Evolutionary conservation across 2,888 invertebrate genomes (phyloP).

Genomic region (Petrolisthes cinctipes): DNA sequence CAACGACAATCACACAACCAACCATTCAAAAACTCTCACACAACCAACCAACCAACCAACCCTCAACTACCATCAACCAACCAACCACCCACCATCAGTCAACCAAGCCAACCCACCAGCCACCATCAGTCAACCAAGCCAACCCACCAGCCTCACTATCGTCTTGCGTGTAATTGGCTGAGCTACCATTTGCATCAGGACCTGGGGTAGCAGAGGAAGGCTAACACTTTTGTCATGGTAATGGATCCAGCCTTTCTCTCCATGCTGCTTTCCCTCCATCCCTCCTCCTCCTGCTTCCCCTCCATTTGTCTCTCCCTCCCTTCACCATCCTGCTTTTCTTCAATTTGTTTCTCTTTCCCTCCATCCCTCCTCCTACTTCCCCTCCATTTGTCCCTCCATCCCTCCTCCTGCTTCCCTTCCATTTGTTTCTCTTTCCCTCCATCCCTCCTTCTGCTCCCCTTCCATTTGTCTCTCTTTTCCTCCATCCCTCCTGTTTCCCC

Average conservation of each 20-base stretch:
- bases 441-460: neutral
- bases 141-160: neutral
- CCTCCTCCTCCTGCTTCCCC: neutral
- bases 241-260: neutral
- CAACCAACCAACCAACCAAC: neutral
- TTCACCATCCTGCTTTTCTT: neutral
- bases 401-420: neutral
- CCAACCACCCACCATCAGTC: neutral
- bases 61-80: neutral
- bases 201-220: neutral
- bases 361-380: neutral
- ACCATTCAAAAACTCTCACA: neutral
- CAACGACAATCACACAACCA: neutral
- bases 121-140: neutral
- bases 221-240: constrained; percentile 16
- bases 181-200: constrained; percentile 3
- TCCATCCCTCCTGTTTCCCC: neutral
- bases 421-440: neutral
- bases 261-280: neutral
- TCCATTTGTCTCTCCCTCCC: neutral
- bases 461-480: neutral
- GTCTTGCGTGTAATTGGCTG: constrained; percentile 1
- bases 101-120: neutral
- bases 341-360: neutral
- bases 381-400: neutral